Conservation (phyloP, 2,888 invertebrate genomes). For the Lochmaea crataegi region DNA sequence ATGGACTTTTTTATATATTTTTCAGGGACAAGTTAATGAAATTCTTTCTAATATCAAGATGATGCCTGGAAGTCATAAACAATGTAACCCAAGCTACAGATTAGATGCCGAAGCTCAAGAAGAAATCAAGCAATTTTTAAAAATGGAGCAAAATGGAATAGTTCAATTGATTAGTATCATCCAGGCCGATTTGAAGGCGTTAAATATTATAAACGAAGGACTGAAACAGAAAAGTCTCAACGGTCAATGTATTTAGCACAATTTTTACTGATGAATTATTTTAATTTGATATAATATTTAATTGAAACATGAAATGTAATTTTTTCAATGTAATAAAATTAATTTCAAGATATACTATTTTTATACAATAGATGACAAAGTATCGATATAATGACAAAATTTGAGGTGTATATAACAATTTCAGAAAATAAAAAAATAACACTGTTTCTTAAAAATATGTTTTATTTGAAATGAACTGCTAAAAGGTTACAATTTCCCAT, state of each 20-base stretch:
- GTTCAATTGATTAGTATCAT: constrained; percentile 86
- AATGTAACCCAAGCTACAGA: constrained; percentile 78
- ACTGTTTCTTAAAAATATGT: no score
- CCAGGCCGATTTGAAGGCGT: constrained; percentile 80
- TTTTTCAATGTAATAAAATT: not conserved
- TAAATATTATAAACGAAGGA: constrained; percentile 83
- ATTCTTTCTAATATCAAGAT: constrained; percentile 87
- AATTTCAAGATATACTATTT: not conserved
- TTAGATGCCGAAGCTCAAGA: constrained; percentile 79
- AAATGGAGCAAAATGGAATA: constrained; percentile 90
- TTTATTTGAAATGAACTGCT: no score
- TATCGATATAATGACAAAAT: not conserved
- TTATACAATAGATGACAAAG: no score
- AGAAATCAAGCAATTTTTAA: constrained; percentile 81
- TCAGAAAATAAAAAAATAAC: no score
- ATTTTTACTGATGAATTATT: not conserved
- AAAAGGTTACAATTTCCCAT: no score
- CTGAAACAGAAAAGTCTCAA: constrained; percentile 68
- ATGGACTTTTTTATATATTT: constrained; percentile 22
- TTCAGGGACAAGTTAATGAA: constrained; percentile 89
- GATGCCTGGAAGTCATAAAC: constrained; percentile 69
- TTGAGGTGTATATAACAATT: no score
- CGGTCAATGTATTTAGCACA: not conserved
- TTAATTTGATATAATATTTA: not conserved
- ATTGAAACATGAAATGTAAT: not conserved